Evolutionary conservation across 1,140 invertebrate genomes (phyloP).

Genomic region (Pachypeltis micranthus): DNA sequence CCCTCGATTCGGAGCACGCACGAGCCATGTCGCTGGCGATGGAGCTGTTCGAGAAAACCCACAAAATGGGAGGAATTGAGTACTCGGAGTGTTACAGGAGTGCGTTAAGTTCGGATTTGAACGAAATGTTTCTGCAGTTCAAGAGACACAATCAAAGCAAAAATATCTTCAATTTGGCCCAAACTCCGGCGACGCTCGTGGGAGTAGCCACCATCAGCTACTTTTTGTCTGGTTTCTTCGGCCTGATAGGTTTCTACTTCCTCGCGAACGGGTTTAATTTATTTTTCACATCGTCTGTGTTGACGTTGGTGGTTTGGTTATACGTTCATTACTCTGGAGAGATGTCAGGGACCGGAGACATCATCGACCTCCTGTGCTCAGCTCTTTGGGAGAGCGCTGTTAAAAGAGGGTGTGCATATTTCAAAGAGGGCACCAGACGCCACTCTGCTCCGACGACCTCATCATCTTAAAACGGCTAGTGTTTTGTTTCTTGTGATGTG

Average conservation of each 20-base stretch:
- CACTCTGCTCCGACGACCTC: no score
- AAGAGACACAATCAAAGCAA: slow-evolving; percentile 89
- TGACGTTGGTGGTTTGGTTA: slow-evolving; percentile 74
- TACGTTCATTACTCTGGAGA: slow-evolving; percentile 91
- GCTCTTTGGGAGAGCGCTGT: slow-evolving; percentile 76
- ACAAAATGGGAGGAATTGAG: slow-evolving; percentile 92
- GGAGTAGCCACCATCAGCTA: slow-evolving; percentile 73
- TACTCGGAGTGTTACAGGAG: slow-evolving; percentile 73
- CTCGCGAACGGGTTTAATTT: slow-evolving; percentile 81
- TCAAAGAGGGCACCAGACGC: no score
- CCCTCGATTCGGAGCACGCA: slow-evolving; percentile 70
- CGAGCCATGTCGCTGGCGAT: slow-evolving; percentile 63
- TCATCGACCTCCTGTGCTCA: slow-evolving; percentile 72
- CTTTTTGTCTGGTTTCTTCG: slow-evolving; percentile 71
- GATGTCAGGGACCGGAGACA: slow-evolving; percentile 64
- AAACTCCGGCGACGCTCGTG: slow-evolving; percentile 89
- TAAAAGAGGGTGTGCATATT: no score
- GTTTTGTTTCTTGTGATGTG: no score
- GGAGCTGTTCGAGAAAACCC: slow-evolving; percentile 61
- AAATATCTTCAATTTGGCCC: slow-evolving; percentile 90
- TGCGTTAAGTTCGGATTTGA: slow-evolving; percentile 69
- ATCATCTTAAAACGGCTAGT: no score
- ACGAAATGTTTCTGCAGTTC: slow-evolving; percentile 72
- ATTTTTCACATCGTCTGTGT: slow-evolving; percentile 68
- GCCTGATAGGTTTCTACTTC: slow-evolving; percentile 70